Base-by-base conservation (phyloP, 2,888 invertebrate genomes). In the Omphaloscelis lunosa region DNA sequence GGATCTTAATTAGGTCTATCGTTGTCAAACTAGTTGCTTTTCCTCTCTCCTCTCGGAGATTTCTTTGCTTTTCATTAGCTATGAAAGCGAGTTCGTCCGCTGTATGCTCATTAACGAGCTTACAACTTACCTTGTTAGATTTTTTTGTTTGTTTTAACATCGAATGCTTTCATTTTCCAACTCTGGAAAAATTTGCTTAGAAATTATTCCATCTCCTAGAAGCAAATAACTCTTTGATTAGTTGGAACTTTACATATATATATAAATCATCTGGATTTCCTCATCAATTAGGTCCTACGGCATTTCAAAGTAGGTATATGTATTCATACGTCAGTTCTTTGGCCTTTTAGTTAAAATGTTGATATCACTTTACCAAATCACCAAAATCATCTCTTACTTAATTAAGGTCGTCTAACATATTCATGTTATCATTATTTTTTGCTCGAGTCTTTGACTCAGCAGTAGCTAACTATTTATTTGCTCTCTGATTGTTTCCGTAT, bases 51-150 rank as follows among this genome's bases (percentile, higher is more conserved):
- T 34, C 41, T 61, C 61, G n/a, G 23, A 23, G 20, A 51, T 82
- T 51, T 76, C 65, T 80, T 82, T 82, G 67, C 82, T 77, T 77
- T 70, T 62, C 51, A 77, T 82, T 80, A 77, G 61, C 61, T 67
- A 67, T 77, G 70, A 77, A 82, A 82, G 51, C 70, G 56, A 82
- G 66, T 67, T 62, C n/a, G 48, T 65, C 51, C 0, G 20, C 34
- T 82, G 58, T 67, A 51, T 80, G 70, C 80, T 80, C 77, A 80
- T 80, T 80, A 80, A 63, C 61, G 27, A 27, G 45, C 34, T 56
- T 41, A 71, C 53, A 48, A 41, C 27, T 82, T 45, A n/a, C 27
- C 45, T 58, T 15, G n/a, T 56, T 12, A 45, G 5, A 11, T 63
- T 80, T 58, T 58, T 53, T 48, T 74, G 27, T 65, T 61, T 69